Conservation (phyloP, 1,140 invertebrate genomes). For the Drosophila insularis region DNA sequence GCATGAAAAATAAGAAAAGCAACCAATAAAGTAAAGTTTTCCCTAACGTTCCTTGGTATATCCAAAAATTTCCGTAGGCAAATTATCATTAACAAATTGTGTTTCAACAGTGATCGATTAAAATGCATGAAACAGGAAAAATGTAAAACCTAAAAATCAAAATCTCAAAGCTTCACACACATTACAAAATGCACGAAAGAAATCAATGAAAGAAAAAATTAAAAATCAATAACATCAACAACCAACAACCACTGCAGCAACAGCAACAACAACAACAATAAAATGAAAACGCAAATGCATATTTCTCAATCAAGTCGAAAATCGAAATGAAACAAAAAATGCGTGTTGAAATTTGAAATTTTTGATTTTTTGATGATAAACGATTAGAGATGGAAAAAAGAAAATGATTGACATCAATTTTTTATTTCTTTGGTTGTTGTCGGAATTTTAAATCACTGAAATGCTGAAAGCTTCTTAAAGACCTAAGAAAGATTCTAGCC, state of each 20-base stretch:
- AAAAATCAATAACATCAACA: conserved; percentile 12
- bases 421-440: neutral
- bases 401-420: conserved; percentile 50
- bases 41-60: conserved; percentile 3
- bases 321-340: conserved; percentile 25
- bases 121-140: conserved; percentile 60
- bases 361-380: conserved; percentile 54
- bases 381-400: conserved; percentile 74
- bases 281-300: conserved; percentile 34
- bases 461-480: conserved; percentile 64
- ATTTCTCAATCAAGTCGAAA: conserved; percentile 57
- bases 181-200: conserved; percentile 64
- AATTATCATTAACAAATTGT: neutral
- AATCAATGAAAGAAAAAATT: conserved; percentile 31
- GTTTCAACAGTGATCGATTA: conserved; percentile 62
- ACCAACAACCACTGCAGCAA: neutral
- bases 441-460: conserved; percentile 27
- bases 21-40: too few relatives aligned
- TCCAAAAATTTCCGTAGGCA: conserved; percentile 13
- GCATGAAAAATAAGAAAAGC: neutral
- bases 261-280: neutral
- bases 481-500: conserved; percentile 51
- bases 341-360: conserved; percentile 47
- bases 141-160: conserved; percentile 21
- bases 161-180: conserved; percentile 41